Percentiles rank a stretch among this genome's conserved stretches.
Conservation (phyloP, 2,888 invertebrate genomes). For the Micropterix aruncella region DNA sequence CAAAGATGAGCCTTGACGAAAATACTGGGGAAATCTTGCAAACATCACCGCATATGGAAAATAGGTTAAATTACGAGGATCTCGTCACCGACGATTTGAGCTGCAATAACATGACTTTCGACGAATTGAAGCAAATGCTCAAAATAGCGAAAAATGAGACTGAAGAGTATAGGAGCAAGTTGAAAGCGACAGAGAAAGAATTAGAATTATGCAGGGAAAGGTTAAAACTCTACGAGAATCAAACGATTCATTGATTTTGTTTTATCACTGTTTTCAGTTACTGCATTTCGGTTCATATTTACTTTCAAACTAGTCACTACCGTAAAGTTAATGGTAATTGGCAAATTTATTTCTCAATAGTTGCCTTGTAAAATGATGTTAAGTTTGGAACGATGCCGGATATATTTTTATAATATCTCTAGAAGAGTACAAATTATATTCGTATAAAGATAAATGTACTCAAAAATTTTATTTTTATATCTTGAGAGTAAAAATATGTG, state of each 20-base stretch:
- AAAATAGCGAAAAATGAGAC: background rate
- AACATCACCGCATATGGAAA: background rate
- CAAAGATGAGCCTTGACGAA: background rate
- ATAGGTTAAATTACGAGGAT: background rate
- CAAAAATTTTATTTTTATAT: no score
- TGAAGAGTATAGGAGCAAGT: background rate
- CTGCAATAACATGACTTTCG: background rate
- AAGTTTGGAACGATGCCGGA: no score
- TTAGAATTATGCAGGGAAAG: background rate
- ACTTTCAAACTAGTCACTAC: no score
- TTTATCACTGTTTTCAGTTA: no score
- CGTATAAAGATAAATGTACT: no score
- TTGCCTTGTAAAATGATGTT: no score
- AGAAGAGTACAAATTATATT: no score
- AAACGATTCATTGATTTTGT: background rate
- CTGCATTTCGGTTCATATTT: no score
- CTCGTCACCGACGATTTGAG: background rate
- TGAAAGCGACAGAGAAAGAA: background rate
- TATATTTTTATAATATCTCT: no score
- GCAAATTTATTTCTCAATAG: no score
- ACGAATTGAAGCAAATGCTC: background rate
- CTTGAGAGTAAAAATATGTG: no score
- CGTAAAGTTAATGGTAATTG: no score
- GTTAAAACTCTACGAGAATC: background rate
- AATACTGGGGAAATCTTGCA: background rate